A percentile compares a stretch with the other conserved stretches of the same genome.
phyloP scores from a whole-genome alignment of 2,797 vertebrate genomes.

The Microhierax caerulescens region DNA sequence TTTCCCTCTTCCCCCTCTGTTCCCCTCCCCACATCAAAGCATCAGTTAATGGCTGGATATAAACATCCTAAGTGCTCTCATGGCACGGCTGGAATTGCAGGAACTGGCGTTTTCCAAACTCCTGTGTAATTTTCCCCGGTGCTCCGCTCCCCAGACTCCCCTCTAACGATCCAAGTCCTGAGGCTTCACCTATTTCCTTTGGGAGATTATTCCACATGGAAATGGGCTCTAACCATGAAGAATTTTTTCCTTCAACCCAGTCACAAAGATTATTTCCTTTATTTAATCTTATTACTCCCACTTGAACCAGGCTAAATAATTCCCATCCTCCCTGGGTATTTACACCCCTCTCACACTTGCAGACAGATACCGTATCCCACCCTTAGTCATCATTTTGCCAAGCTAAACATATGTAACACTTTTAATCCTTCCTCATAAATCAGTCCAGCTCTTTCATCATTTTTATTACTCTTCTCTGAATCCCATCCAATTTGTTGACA shows the following conservation, averaged over 20 bases:
- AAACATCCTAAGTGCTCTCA: neutral
- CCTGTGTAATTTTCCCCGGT: fast-evolving
- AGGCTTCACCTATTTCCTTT: neutral
- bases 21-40: slow-evolving; percentile 27
- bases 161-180: neutral
- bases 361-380: slow-evolving; percentile 35
- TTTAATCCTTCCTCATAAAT: slow-evolving; percentile 69
- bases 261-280: slow-evolving; percentile 29
- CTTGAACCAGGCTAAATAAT: slow-evolving; percentile 31
- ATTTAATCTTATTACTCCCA: slow-evolving; percentile 13
- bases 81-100: neutral
- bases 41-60: neutral
- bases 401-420: slow-evolving; percentile 66
- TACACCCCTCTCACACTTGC: slow-evolving; percentile 23
- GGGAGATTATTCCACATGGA: slow-evolving; percentile 19
- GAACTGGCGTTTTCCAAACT: neutral
- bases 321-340: neutral
- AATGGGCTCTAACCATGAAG: neutral
- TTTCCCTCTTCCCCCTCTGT: neutral
- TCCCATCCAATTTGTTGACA: slow-evolving; percentile 36
- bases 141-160: neutral
- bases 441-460: slow-evolving; percentile 61
- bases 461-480: slow-evolving; percentile 56
- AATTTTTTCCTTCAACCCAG: neutral
- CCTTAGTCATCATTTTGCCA: slow-evolving; percentile 64